Conservation (phyloP, 2,888 invertebrate genomes). For the Morpho achilles region DNA sequence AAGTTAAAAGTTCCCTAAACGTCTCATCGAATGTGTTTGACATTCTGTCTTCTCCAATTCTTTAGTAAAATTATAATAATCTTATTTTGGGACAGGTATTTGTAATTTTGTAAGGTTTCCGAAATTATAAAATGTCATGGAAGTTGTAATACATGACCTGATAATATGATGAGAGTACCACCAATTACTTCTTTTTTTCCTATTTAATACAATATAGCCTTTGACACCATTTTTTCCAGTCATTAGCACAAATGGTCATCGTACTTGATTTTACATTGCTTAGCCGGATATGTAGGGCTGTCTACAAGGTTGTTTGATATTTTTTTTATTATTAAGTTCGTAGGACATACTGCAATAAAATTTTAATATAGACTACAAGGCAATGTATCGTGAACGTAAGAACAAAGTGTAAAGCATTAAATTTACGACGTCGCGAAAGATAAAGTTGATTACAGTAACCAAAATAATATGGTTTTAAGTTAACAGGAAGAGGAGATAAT, state of each 20-base stretch:
- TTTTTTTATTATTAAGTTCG: not conserved
- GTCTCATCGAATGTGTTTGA: no score
- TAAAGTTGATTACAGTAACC: no score
- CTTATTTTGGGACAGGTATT: no score
- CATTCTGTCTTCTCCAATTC: no score
- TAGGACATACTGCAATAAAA: slow-evolving; percentile 4
- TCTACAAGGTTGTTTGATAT: slow-evolving; percentile 1
- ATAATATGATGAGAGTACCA: not conserved
- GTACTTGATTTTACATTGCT: slow-evolving; percentile 21
- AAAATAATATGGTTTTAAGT: no score
- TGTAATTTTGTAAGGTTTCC: no score
- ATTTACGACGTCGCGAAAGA: no score
- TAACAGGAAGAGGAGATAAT: not conserved
- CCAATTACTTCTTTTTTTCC: slow-evolving; percentile 7
- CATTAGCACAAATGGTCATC: slow-evolving; percentile 27
- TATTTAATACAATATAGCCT: slow-evolving; percentile 22
- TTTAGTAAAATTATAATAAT: no score
- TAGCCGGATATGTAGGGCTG: slow-evolving; percentile 19
- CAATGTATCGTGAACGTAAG: not conserved
- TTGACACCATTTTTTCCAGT: slow-evolving; percentile 26
- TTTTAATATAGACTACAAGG: slow-evolving; percentile 3
- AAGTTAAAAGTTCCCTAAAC: no score
- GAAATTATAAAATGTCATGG: no score
- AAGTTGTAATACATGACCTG: not conserved
- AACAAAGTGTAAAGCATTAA: no score